phyloP scores from a whole-genome alignment of 2,113 vertebrate genomes.

The Nerophis ophidion region DNA sequence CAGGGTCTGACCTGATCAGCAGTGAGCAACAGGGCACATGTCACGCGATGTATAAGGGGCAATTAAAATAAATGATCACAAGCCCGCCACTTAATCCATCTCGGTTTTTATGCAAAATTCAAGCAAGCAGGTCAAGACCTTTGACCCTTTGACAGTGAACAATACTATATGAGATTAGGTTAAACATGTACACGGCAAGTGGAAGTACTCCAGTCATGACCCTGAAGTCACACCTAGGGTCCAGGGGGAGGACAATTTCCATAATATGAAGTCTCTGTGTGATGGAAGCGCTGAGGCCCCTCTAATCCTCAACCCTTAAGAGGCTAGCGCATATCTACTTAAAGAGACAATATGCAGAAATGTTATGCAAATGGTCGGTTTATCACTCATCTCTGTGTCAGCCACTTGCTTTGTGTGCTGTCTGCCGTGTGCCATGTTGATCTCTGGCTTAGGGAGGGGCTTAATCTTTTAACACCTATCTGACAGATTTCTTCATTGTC shows the following conservation, averaged over 20 bases:
- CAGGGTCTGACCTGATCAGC: neutral
- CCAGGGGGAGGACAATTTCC: conserved; percentile 8
- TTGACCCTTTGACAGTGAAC: conserved; percentile 13
- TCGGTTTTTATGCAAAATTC: conserved; percentile 15
- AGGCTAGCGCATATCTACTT: conserved; percentile 41
- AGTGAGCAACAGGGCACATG: neutral
- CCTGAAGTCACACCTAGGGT: conserved; percentile 19
- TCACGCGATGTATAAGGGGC: conserved; percentile 3
- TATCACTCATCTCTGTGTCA: conserved; percentile 37
- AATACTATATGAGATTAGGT: conserved; percentile 11
- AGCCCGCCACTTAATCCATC: conserved; percentile 13
- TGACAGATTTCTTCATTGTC: conserved; percentile 58
- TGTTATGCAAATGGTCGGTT: conserved; percentile 58
- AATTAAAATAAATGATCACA: conserved; percentile 4
- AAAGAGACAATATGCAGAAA: conserved; percentile 51
- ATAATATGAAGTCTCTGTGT: conserved; percentile 22
- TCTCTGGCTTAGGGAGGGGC: conserved; percentile 47
- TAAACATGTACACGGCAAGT: conserved; percentile 6
- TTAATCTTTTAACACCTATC: conserved; percentile 66
- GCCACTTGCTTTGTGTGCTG: conserved; percentile 44
- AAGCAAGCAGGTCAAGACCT: conserved; percentile 21
- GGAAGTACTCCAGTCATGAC: conserved; percentile 5
- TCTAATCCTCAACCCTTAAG: conserved; percentile 56
- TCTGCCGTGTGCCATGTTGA: conserved; percentile 39
- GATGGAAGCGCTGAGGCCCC: conserved; percentile 21